Conservation (phyloP, 2,888 invertebrate species). For the Tiliacea citrago region DNA sequence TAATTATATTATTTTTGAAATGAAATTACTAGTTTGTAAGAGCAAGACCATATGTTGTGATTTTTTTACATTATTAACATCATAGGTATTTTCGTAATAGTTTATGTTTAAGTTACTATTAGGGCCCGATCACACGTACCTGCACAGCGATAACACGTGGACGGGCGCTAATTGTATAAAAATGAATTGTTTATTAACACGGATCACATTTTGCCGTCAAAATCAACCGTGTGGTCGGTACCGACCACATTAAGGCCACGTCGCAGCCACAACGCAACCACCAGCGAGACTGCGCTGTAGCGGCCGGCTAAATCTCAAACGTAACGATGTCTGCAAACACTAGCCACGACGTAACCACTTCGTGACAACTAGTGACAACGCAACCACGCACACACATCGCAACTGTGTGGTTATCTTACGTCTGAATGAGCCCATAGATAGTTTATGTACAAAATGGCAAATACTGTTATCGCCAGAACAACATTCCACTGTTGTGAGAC, state of each 20-base stretch:
- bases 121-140: not conserved
- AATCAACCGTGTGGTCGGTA: not conserved
- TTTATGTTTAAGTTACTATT: conserved; percentile 28
- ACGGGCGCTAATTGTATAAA: not conserved
- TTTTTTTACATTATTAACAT: conserved; percentile 54
- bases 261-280: not conserved
- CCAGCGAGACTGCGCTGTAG: not conserved
- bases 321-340: not conserved
- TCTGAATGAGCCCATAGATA: not conserved
- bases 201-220: not conserved
- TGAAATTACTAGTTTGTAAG: conserved; percentile 53
- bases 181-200: not conserved
- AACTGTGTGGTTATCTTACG: not conserved
- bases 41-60: conserved; percentile 59
- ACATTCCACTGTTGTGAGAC: conserved; percentile 48
- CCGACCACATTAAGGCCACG: no score
- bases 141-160: not conserved
- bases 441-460: conserved; percentile 16
- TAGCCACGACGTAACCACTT: not conserved
- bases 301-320: not conserved
- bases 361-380: not conserved
- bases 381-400: not conserved
- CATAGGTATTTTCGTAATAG: conserved; percentile 31
- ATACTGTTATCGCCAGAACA: not conserved
- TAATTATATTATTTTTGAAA: conserved; percentile 60